Conservation (phyloP, 2,888 invertebrate genomes). For the Hypsopygia costalis region DNA sequence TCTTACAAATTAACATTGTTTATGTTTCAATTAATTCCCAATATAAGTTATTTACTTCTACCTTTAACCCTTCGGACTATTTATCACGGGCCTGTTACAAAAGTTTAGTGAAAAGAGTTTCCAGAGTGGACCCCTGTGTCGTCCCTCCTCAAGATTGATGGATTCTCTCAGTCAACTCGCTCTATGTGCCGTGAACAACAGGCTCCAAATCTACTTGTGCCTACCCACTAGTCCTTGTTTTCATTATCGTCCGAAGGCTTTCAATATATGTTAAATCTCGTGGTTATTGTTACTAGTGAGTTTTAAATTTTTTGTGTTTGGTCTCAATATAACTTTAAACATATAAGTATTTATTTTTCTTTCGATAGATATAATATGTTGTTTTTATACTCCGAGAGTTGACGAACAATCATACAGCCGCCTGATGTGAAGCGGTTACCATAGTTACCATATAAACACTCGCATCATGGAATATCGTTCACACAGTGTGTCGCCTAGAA, state of each 20-base stretch:
- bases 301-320: background rate
- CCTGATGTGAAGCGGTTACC: too few species aligned
- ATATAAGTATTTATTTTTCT: too few species aligned
- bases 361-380: too few species aligned
- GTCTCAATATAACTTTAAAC: too few species aligned
- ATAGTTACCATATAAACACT: too few species aligned
- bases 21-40: constrained; percentile 36
- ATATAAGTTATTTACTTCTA: constrained; percentile 37
- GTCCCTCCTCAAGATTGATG: constrained; percentile 66
- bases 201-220: constrained; percentile 37
- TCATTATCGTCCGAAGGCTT: constrained; percentile 27
- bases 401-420: too few species aligned
- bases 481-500: too few species aligned
- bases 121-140: constrained; percentile 63
- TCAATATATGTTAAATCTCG: too few species aligned
- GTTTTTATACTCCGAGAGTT: too few species aligned
- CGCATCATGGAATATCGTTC: too few species aligned
- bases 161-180: constrained; percentile 45
- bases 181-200: constrained; percentile 28
- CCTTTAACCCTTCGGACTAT: constrained; percentile 51
- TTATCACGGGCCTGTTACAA: constrained; percentile 65
- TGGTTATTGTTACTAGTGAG: too few species aligned
- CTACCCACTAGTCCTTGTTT: constrained; percentile 41
- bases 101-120: constrained; percentile 66
- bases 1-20: constrained; percentile 12